A percentile compares a stretch with the other conserved stretches of the same genome.
Conservation (phyloP, 2,113 vertebrate genomes). For the Nannobrachium achirus region DNA sequence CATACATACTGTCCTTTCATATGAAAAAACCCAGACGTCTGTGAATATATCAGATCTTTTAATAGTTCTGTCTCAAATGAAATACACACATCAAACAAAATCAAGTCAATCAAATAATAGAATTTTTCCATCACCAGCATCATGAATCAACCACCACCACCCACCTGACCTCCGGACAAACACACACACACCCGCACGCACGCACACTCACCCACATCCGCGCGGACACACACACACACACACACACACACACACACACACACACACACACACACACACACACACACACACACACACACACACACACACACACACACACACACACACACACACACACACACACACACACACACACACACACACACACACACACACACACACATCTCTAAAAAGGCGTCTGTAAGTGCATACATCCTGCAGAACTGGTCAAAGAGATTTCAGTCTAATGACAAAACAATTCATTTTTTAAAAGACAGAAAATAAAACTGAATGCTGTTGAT, state of each 20-base stretch:
- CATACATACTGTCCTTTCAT: no score
- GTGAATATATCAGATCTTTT: constrained; percentile 67
- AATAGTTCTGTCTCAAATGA: constrained; percentile 67
- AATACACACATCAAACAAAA: constrained; percentile 60
- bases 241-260: constrained; percentile 35
- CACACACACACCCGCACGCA: constrained; percentile 13
- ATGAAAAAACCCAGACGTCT: not conserved
- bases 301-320: constrained; percentile 33
- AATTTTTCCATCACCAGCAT: constrained; percentile 40
- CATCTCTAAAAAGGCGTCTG: constrained; percentile 22
- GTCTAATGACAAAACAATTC: constrained; percentile 46
- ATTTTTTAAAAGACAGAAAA: constrained; percentile 21
- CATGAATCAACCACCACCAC: no score
- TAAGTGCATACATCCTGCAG: constrained; percentile 32
- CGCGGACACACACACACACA: constrained; percentile 24
- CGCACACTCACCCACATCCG: no score
- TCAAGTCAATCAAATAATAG: constrained; percentile 57
- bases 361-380: constrained; percentile 31
- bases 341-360: constrained; percentile 28
- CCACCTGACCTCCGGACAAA: not conserved
- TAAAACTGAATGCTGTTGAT: constrained; percentile 5
- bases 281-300: constrained; percentile 23
- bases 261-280: constrained; percentile 28
- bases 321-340: constrained; percentile 18
- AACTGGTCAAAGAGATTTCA: constrained; percentile 33